These are phyloP conservation scores for Pampusana beccarii DNA, from an alignment of 2,113 vertebrate species.

Conservation along the genomic window DNA sequence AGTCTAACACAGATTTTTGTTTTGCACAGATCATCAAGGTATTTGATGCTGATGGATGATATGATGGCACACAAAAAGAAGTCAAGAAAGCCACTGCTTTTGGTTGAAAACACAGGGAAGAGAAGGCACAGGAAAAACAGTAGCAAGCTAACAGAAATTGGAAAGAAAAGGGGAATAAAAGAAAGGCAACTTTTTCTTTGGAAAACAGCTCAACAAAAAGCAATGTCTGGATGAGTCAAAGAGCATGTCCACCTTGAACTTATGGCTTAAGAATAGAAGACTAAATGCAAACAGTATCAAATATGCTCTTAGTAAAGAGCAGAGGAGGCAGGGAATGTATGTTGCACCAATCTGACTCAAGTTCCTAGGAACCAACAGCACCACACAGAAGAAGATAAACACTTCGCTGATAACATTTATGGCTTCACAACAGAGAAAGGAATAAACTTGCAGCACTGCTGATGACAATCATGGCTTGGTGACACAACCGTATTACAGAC, in stretches of 20 bases:
- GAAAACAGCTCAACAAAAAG: not conserved
- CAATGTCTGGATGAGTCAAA: not conserved
- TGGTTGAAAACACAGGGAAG: not conserved
- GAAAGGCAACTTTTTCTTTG: not conserved
- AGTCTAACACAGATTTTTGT: not conserved
- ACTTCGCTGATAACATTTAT: not conserved
- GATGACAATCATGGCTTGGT: not conserved
- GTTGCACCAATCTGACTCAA: not conserved
- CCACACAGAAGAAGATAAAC: not conserved
- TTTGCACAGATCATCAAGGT: not conserved
- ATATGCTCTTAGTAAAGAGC: not conserved
- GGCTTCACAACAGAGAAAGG: not conserved
- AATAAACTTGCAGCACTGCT: not conserved
- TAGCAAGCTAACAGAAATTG: not conserved
- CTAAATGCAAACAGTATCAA: not conserved
- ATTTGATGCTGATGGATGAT: not conserved
- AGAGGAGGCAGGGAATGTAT: not conserved
- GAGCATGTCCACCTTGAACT: not conserved
- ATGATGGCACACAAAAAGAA: not conserved
- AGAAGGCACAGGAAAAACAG: not conserved
- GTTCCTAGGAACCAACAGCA: not conserved
- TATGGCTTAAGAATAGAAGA: not conserved
- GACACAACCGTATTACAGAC: rapidly evolving
- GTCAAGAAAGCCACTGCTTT: not conserved
- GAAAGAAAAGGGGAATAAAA: not conserved